Conservation (phyloP, 92 coral and sea anemone species). For the Montipora capitata region DNA sequence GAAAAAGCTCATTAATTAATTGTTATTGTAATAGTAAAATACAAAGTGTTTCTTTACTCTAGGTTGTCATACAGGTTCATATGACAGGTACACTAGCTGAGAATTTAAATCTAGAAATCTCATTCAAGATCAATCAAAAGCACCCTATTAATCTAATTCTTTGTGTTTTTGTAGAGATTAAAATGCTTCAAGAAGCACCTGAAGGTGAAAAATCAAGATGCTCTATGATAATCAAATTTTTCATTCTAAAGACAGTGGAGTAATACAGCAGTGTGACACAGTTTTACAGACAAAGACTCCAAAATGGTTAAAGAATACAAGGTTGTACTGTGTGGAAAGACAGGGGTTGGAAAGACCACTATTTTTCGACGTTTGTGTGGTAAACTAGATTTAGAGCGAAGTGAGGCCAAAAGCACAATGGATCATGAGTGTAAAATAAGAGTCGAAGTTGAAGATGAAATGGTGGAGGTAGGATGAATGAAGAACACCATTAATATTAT, state of each 20-base stretch:
- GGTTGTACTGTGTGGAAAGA: conserved; percentile 62
- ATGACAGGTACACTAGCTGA: too few relatives aligned
- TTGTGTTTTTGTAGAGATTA: neutral
- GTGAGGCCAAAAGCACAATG: neutral
- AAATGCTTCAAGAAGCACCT: neutral
- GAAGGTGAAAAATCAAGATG: neutral
- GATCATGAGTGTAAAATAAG: conserved; percentile 31
- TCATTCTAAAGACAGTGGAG: neutral
- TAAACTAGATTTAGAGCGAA: conserved; percentile 1
- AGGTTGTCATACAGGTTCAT: too few relatives aligned
- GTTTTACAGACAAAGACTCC: neutral
- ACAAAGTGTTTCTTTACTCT: too few relatives aligned
- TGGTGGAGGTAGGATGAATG: conserved; percentile 25
- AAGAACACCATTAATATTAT: too few relatives aligned
- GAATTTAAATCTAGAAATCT: too few relatives aligned
- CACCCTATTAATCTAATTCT: neutral
- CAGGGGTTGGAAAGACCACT: conserved; percentile 72
- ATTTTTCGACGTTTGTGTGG: conserved; percentile 61
- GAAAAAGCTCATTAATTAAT: too few relatives aligned
- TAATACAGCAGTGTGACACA: too few relatives aligned
- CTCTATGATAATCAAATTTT: neutral
- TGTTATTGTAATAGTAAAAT: too few relatives aligned
- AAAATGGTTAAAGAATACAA: conserved; percentile 52
- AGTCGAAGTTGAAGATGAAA: neutral
- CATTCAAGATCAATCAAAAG: too few relatives aligned